A percentile compares a stretch with the other conserved stretches of the same genome.
phyloP scores from a whole-genome alignment of 37 sponge, comb jelly and placozoan species.

The Axinella damicornis region DNA sequence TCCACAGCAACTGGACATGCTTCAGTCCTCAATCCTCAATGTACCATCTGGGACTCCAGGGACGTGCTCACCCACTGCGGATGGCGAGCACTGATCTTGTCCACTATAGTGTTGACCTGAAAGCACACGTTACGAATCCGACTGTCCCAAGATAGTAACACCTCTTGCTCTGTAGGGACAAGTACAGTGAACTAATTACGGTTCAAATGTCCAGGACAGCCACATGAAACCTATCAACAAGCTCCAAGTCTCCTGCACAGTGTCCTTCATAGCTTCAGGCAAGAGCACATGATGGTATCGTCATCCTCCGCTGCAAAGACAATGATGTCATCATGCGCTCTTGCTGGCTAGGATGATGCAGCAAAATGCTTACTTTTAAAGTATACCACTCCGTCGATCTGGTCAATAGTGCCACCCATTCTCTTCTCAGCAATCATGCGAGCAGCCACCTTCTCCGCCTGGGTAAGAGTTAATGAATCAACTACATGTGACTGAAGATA shows the following conservation, averaged over 20 bases:
- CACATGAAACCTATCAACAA: too few species aligned
- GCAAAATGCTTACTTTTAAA: constrained; percentile 67
- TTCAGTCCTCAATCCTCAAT: background rate
- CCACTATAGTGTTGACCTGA: constrained; percentile 84
- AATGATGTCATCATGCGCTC: too few species aligned
- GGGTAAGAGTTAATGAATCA: background rate
- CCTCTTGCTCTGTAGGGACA: constrained; percentile 43
- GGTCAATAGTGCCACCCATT: constrained; percentile 95
- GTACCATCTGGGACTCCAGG: constrained; percentile 68
- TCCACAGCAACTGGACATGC: too few species aligned
- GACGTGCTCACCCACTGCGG: constrained; percentile 57
- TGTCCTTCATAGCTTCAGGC: too few species aligned
- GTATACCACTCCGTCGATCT: constrained; percentile 84
- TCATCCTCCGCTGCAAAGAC: too few species aligned
- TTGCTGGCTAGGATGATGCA: background rate
- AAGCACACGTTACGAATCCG: constrained; percentile 86
- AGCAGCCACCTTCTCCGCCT: constrained; percentile 97
- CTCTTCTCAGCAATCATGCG: constrained; percentile 95
- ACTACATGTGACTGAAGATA: background rate
- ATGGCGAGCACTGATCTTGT: constrained; percentile 67
- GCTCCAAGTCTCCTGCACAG: too few species aligned
- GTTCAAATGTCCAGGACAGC: too few species aligned
- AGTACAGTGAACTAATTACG: background rate
- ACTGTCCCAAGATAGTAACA: constrained; percentile 83
- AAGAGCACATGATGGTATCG: too few species aligned